These are phyloP conservation scores for Scopus umbretta DNA, from an alignment of 2,113 vertebrate species.

Conservation along the genomic window DNA sequence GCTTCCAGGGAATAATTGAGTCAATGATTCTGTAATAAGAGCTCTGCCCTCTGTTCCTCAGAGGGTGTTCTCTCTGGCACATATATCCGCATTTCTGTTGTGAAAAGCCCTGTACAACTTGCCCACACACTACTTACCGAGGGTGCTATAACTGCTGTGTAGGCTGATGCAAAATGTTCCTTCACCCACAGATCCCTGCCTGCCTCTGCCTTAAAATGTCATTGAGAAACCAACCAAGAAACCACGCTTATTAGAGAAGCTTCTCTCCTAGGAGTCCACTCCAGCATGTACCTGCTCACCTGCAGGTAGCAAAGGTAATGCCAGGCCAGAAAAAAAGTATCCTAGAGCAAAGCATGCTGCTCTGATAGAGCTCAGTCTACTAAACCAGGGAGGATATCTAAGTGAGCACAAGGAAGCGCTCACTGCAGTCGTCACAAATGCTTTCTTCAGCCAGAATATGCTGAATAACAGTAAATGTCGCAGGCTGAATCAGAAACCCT, in stretches of 20 bases:
- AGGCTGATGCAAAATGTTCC: slow-evolving; percentile 64
- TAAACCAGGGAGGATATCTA: not conserved
- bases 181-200: slow-evolving; percentile 54
- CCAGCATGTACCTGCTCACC: not conserved
- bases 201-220: slow-evolving; percentile 49
- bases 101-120: slow-evolving; percentile 5
- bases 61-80: slow-evolving; percentile 40
- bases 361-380: not conserved
- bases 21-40: not conserved
- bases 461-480: not conserved
- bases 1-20: not conserved
- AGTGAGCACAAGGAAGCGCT: not conserved
- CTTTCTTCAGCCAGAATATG: not conserved
- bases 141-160: slow-evolving; percentile 26
- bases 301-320: not conserved
- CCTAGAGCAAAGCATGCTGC: not conserved
- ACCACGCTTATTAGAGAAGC: not conserved
- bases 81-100: not conserved
- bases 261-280: not conserved
- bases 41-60: not conserved
- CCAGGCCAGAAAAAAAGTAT: not conserved
- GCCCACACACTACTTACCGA: slow-evolving; percentile 18
- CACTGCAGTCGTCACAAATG: not conserved
- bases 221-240: not conserved
- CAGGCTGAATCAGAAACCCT: not conserved